Percentiles rank a stretch among this genome's conserved stretches.
Evolutionary conservation across 2,113 vertebrate species (phyloP).

Genomic region (Otolemur garnettii): DNA sequence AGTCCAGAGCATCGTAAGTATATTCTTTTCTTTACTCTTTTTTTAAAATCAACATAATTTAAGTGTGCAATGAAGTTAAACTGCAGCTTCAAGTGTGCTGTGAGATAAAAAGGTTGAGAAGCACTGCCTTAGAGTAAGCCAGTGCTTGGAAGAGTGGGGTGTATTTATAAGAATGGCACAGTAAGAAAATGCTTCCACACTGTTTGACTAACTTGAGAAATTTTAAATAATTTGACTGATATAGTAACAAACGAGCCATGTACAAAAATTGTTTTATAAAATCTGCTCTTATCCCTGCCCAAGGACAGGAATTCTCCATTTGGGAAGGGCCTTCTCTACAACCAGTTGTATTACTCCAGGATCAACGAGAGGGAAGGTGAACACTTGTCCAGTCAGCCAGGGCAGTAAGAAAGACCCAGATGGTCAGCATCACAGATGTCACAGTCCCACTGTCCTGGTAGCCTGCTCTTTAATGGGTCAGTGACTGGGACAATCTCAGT

Average conservation of each 20-base stretch:
- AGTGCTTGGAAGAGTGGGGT: accelerated
- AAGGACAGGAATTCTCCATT: background rate
- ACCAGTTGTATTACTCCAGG: background rate
- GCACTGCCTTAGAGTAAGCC: background rate
- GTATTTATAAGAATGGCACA: background rate
- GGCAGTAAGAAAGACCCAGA: background rate
- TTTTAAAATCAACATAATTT: too few species aligned
- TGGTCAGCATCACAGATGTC: background rate
- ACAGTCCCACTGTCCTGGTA: background rate
- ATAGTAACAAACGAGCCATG: background rate
- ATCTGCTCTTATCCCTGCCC: background rate
- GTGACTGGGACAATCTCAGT: background rate
- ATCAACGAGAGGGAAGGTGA: background rate
- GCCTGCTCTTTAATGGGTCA: conserved; percentile 6
- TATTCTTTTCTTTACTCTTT: too few species aligned
- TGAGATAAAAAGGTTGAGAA: too few species aligned
- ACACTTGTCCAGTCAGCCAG: background rate
- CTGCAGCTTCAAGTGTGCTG: too few species aligned
- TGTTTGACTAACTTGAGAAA: background rate
- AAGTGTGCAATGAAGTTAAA: too few species aligned
- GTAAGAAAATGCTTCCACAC: background rate
- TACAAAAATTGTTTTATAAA: background rate
- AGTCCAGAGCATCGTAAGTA: too few species aligned
- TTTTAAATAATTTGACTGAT: conserved; percentile 19
- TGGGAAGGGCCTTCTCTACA: background rate